phyloP scores from a whole-genome alignment of 2,113 vertebrate genomes.

The Megaptera novaeangliae region DNA sequence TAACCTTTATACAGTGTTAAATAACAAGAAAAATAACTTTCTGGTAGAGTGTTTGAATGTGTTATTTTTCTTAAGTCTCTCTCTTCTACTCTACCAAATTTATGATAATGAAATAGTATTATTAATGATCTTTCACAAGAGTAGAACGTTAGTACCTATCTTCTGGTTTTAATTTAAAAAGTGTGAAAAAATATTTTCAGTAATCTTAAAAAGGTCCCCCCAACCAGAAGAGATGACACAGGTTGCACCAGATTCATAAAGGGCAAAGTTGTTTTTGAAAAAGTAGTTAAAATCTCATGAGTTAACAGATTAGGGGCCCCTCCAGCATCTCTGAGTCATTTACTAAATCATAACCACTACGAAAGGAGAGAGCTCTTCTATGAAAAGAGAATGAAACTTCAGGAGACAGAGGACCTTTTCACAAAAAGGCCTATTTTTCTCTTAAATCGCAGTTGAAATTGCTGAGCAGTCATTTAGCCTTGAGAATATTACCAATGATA shows the following conservation, averaged over 20 bases:
- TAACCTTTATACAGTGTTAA: background rate
- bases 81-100: background rate
- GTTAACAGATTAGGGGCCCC: background rate
- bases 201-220: constrained; percentile 15
- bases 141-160: background rate
- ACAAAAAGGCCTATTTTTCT: constrained; percentile 41
- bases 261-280: background rate
- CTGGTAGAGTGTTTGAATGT: background rate
- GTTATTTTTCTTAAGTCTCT: constrained; percentile 19
- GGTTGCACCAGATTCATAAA: background rate
- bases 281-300: constrained; percentile 13
- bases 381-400: constrained; percentile 25
- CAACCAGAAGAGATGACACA: background rate
- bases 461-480: constrained; percentile 47
- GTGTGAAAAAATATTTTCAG: background rate
- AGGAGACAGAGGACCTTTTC: constrained; percentile 18
- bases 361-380: background rate
- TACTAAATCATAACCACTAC: background rate
- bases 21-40: background rate
- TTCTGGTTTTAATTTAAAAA: background rate
- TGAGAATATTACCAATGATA: constrained; percentile 40
- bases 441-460: constrained; percentile 58
- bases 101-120: constrained; percentile 15
- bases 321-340: background rate
- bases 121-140: constrained; percentile 10